Evolutionary conservation across 2,113 vertebrate genomes (phyloP), one percentile per base, ranked within the genome.

Genomic region (Isurus oxyrinchus): DNA sequence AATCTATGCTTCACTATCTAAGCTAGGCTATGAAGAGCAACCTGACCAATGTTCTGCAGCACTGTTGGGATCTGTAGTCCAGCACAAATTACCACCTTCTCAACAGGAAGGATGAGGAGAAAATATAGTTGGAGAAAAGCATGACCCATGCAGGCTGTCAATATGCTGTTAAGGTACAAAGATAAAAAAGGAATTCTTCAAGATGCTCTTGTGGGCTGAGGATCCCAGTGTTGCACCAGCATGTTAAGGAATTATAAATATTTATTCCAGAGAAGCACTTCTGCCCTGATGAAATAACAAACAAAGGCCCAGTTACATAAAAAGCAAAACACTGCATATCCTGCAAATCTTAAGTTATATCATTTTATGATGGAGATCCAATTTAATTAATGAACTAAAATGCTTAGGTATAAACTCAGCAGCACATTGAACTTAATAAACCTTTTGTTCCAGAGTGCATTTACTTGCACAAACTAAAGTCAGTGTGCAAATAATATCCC

Each of bases 401-500:
- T 4, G 25, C 31, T 95, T 10, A 69, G 8, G 8, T 49, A 66
- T 27, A 40, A 72, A 72, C 49, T 67, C 63, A 53, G 66, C 27
- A 21, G 11, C 27, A 19, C 67, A 49, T 69, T 95, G 94, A 95
- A 95, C 67, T 95, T 95, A 66, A 95, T 49, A 95, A 72, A 95
- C n/a, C 35, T 95, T 69, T 44, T 69, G 66, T 69, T 53, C 66
- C 67, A 95, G 94, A 55, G 27, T 72, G 35, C 13, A 2, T 53
- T 67, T 76, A 53, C 27, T 53, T 69, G 44, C 49, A 95, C 69
- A 69, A 95, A 31, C 66, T 95, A 55, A 95, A 44, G 63, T 44
- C 93, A 95, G 59, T 1, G 49, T 35, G 49, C 21, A 94, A 67
- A 72, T 95, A 95, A 95, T 44, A 72, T 72, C 67, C 44, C 53